These are phyloP conservation scores for Stegodyphus mimosarum DNA, from an alignment of 1,140 invertebrate species.

Conservation along the genomic window DNA sequence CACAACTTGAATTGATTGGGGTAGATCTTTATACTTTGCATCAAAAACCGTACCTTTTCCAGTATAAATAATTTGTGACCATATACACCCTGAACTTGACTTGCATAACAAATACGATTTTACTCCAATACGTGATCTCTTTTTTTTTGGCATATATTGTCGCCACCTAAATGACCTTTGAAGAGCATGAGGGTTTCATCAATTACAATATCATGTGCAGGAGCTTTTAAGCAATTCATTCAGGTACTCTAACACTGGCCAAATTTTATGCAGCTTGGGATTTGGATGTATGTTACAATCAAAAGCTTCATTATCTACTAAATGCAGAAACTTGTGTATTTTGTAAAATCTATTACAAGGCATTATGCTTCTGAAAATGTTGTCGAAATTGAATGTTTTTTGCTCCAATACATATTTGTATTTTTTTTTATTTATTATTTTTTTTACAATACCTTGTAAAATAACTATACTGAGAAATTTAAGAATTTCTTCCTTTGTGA, in stretches of 20 bases:
- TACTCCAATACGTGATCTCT: background rate
- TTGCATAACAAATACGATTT: constrained; percentile 1
- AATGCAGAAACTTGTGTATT: too few species aligned
- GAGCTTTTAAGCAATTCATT: background rate
- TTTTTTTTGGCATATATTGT: background rate
- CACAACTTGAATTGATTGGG: constrained; percentile 24
- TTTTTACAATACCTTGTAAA: constrained; percentile 30
- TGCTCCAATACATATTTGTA: constrained; percentile 9
- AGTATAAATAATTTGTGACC: background rate
- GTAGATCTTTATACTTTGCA: background rate
- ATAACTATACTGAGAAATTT: constrained; percentile 16
- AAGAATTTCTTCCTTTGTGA: constrained; percentile 15
- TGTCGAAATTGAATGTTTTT: constrained; percentile 2
- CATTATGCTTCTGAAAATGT: constrained; percentile 5
- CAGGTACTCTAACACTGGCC: background rate
- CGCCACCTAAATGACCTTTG: too few species aligned
- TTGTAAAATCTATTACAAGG: too few species aligned
- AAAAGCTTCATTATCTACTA: constrained; percentile 1
- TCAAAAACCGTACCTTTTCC: background rate
- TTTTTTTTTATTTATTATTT: too few species aligned
- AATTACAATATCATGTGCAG: background rate
- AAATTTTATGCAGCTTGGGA: constrained; percentile 12
- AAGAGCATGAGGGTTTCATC: too few species aligned
- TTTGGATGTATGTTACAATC: constrained; percentile 9
- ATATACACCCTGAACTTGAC: background rate